These are phyloP conservation scores for Adelosebastes latens DNA, from an alignment of 2,797 vertebrate species.

Conservation along the genomic window DNA sequence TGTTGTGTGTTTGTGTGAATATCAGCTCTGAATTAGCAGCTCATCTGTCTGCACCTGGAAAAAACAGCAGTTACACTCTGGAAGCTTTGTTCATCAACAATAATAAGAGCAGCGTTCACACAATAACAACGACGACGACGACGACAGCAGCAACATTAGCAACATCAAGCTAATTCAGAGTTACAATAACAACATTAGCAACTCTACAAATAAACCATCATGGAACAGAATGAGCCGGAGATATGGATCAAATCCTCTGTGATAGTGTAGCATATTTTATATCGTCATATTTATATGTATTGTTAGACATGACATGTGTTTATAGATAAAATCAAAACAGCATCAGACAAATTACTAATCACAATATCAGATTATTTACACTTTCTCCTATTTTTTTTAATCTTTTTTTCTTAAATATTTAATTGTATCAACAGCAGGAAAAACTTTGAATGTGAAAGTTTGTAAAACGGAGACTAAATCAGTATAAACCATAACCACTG, in stretches of 20 bases:
- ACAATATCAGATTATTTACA: too few species aligned
- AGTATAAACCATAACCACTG: neutral
- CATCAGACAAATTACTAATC: too few species aligned
- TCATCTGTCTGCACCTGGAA: constrained; percentile 42
- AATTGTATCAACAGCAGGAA: too few species aligned
- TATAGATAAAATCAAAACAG: neutral
- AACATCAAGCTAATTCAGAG: constrained; percentile 3
- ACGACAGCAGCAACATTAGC: neutral
- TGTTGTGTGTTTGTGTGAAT: constrained; percentile 46
- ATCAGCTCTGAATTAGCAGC: constrained; percentile 45
- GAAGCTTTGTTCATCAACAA: neutral
- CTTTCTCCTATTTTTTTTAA: too few species aligned
- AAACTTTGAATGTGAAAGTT: too few species aligned
- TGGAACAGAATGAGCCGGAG: neutral
- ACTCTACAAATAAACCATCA: neutral
- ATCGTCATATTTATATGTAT: neutral
- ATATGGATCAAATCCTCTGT: neutral
- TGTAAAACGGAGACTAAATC: too few species aligned
- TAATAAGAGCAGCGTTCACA: constrained; percentile 11
- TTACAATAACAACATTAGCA: neutral
- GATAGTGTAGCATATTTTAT: too few species aligned
- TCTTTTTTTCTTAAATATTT: too few species aligned
- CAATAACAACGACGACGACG: neutral
- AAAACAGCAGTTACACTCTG: neutral
- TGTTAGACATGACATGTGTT: neutral